Evolutionary conservation across 2,113 vertebrate genomes (phyloP).

Genomic region (Diadophis punctatus): DNA sequence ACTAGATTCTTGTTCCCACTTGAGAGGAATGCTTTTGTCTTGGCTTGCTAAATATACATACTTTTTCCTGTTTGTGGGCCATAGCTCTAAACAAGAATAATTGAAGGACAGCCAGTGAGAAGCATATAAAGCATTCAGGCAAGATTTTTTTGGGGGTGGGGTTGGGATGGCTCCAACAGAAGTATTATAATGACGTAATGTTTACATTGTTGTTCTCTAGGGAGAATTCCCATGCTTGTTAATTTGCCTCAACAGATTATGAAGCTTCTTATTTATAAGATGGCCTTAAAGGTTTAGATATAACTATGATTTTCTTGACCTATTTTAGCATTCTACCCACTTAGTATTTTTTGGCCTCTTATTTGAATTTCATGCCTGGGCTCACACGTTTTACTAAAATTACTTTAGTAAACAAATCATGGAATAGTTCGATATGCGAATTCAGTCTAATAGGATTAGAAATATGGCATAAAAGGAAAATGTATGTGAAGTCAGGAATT

Average conservation of each 20-base stretch:
- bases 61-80: background rate
- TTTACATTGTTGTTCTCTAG: background rate
- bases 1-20: background rate
- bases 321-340: background rate
- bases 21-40: constrained; percentile 8
- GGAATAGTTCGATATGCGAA: background rate
- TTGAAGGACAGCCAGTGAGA: background rate
- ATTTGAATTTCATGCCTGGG: background rate
- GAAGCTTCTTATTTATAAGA: background rate
- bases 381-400: background rate
- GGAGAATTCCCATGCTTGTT: background rate
- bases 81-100: background rate
- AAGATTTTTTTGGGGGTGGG: too few species aligned
- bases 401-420: background rate
- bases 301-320: background rate
- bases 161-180: background rate
- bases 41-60: background rate
- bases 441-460: background rate
- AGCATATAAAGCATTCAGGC: background rate
- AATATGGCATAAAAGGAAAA: background rate
- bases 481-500: background rate
- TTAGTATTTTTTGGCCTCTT: background rate
- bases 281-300: background rate
- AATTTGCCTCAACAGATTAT: background rate
- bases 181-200: background rate